Percentiles rank a stretch among this genome's conserved stretches.
Conservation (phyloP, 2,888 invertebrate genomes). For the Ptychoptera albimana region DNA sequence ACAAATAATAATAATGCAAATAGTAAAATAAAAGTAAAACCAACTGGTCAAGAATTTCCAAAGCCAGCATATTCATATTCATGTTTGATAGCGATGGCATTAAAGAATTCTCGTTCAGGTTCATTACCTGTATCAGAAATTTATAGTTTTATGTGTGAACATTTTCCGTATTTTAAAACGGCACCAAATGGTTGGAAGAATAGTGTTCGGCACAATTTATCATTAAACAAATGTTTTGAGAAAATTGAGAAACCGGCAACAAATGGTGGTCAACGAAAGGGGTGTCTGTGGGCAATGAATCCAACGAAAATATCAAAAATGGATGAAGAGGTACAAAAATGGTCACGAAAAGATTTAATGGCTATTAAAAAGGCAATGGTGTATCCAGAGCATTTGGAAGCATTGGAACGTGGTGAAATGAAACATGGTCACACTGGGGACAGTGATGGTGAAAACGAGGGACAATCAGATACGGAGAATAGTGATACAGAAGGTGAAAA, state of each 20-base stretch:
- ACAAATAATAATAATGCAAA: slow-evolving; percentile 7
- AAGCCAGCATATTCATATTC: slow-evolving; percentile 98
- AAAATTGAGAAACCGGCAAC: slow-evolving; percentile 91
- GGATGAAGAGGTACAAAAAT: slow-evolving; percentile 96
- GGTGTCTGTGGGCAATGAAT: slow-evolving; percentile 93
- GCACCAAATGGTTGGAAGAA: slow-evolving; percentile 99
- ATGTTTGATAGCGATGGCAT: slow-evolving; percentile 92
- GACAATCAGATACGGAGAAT: slow-evolving; percentile 32
- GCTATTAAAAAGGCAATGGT: slow-evolving; percentile 90
- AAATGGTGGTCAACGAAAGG: slow-evolving; percentile 70
- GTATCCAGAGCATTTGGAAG: slow-evolving; percentile 73
- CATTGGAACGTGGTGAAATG: slow-evolving; percentile 74
- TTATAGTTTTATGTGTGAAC: slow-evolving; percentile 96
- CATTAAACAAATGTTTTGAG: slow-evolving; percentile 95
- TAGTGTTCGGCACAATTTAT: slow-evolving; percentile 92
- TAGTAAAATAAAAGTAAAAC: slow-evolving; percentile 6
- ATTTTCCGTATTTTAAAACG: slow-evolving; percentile 97
- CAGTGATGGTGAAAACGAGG: slow-evolving; percentile 38
- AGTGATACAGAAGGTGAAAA: slow-evolving; percentile 39
- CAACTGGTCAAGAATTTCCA: slow-evolving; percentile 45
- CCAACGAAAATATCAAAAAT: slow-evolving; percentile 89
- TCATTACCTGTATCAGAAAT: slow-evolving; percentile 95
- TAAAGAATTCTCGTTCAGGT: slow-evolving; percentile 89
- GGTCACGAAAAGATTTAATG: slow-evolving; percentile 88
- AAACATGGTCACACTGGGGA: slow-evolving; percentile 54